phyloP scores from a whole-genome alignment of 2,797 vertebrate species.

The Hybognathus amarus region DNA sequence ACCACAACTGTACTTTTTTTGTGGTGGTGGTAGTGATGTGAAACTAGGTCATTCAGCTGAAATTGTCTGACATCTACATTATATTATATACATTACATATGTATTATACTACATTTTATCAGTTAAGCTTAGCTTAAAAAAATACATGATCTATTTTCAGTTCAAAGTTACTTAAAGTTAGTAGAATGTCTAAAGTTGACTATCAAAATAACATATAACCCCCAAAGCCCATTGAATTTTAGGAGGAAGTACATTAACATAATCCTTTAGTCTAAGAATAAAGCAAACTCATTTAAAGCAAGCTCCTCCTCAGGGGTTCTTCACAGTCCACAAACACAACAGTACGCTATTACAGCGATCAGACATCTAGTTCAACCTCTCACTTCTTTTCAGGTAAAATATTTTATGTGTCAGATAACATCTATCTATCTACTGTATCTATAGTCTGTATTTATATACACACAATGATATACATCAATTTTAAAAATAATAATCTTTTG shows the following conservation, averaged over 20 bases:
- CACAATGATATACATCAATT: neutral
- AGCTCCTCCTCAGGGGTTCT: neutral
- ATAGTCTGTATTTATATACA: too few relatives aligned
- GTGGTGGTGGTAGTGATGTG: too few relatives aligned
- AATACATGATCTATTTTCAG: too few relatives aligned
- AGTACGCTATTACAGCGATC: too few relatives aligned
- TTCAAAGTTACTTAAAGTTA: too few relatives aligned
- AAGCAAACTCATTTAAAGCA: neutral
- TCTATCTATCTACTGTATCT: neutral
- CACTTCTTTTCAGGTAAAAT: neutral
- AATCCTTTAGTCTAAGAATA: neutral
- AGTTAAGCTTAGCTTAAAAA: neutral
- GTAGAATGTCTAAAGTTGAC: neutral
- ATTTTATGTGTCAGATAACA: neutral
- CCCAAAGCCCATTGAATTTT: neutral
- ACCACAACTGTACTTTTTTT: too few relatives aligned
- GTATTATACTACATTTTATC: neutral
- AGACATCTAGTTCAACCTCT: too few relatives aligned
- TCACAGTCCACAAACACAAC: too few relatives aligned
- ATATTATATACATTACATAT: neutral
- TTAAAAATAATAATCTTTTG: neutral
- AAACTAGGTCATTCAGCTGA: neutral
- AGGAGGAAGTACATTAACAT: too few relatives aligned
- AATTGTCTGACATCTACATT: neutral
- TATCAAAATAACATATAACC: neutral